phyloP scores from a whole-genome alignment of 2,888 invertebrate genomes.

The Parasteatoda lunata region DNA sequence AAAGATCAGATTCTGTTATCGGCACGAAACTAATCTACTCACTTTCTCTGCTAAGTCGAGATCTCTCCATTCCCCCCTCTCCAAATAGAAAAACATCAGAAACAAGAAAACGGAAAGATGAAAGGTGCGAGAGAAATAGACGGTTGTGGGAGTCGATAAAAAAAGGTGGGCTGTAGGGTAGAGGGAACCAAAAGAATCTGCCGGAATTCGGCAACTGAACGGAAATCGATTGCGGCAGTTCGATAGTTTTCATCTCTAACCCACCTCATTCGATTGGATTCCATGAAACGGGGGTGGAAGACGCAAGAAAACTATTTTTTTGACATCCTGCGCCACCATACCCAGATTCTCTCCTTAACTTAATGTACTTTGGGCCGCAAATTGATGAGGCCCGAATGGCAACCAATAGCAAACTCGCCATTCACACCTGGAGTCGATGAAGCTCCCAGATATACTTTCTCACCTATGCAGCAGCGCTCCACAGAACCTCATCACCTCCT shows the following conservation, averaged over 20 bases:
- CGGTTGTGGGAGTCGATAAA: conserved; percentile 37
- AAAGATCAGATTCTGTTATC: neutral
- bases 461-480: conserved; percentile 22
- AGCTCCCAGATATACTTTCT: conserved; percentile 28
- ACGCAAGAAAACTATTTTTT: conserved; percentile 11
- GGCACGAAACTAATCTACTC: neutral
- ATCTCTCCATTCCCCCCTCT: neutral
- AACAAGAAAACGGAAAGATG: neutral
- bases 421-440: conserved; percentile 64
- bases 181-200: conserved; percentile 17
- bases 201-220: conserved; percentile 47
- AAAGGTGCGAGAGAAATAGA: neutral
- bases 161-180: neutral
- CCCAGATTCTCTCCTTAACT: conserved; percentile 40
- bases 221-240: conserved; percentile 59
- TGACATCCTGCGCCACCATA: conserved; percentile 8
- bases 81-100: neutral
- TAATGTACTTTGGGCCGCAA: conserved; percentile 58
- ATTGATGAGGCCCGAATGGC: conserved; percentile 53
- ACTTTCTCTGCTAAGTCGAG: neutral
- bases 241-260: conserved; percentile 65
- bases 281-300: conserved; percentile 7
- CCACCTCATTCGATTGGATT: conserved; percentile 22
- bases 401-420: conserved; percentile 61
- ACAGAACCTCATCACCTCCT: neutral